These are phyloP conservation scores for Halictus rubicundus DNA, from an alignment of 1,140 invertebrate species.

Conservation along the genomic window DNA sequence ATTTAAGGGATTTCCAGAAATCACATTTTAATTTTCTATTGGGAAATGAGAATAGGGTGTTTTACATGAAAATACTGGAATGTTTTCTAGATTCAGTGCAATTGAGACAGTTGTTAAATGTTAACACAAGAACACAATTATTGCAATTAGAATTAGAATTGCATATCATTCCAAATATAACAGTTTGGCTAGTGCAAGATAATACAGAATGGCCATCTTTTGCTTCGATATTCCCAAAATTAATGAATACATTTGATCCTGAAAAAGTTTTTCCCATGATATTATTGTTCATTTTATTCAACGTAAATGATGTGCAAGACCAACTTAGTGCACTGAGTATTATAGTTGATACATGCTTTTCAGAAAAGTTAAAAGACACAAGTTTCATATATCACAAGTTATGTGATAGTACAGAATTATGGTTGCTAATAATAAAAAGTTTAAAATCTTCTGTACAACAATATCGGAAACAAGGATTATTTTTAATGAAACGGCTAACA, in stretches of 20 bases:
- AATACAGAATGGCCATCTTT: conserved; percentile 60
- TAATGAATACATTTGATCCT: conserved; percentile 49
- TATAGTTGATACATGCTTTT: conserved; percentile 57
- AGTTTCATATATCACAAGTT: conserved; percentile 31
- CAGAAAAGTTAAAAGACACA: conserved; percentile 18
- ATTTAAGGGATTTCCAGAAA: conserved; percentile 55
- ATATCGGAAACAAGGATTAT: conserved; percentile 73
- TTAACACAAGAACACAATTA: not conserved
- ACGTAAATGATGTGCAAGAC: conserved; percentile 43
- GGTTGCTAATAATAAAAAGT: conserved; percentile 58
- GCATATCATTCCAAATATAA: conserved; percentile 51
- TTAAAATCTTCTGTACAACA: conserved; percentile 58
- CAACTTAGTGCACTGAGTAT: conserved; percentile 58
- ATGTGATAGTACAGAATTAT: conserved; percentile 57
- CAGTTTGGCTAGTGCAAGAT: conserved; percentile 56
- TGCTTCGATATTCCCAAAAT: conserved; percentile 61
- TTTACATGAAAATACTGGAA: conserved; percentile 62
- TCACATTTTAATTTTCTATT: conserved; percentile 11
- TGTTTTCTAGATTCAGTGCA: conserved; percentile 58
- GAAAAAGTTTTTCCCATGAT: conserved; percentile 37
- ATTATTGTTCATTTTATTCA: conserved; percentile 45
- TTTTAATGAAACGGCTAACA: conserved; percentile 70
- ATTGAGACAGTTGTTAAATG: conserved; percentile 33
- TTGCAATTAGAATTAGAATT: conserved; percentile 31
- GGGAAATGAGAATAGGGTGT: conserved; percentile 20